Evolutionary conservation across 2,113 vertebrate genomes (phyloP).

Genomic region (Chionodraco myersi): DNA sequence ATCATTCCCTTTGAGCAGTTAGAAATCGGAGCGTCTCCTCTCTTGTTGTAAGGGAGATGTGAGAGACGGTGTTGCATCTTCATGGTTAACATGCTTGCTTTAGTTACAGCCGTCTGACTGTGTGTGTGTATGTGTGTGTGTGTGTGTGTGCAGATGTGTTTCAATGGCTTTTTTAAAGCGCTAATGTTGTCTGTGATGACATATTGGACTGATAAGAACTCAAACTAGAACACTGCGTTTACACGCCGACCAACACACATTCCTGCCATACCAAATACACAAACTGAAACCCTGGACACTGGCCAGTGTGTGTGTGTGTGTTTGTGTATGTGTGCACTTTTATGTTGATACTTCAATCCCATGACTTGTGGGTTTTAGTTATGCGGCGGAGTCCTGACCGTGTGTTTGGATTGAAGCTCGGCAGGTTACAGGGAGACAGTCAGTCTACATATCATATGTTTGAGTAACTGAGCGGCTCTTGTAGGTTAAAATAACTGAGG

Average conservation of each 20-base stretch:
- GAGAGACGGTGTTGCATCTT: background rate
- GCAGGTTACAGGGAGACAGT: constrained; percentile 62
- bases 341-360: constrained; percentile 57
- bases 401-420: constrained; percentile 46
- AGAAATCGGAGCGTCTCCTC: constrained; percentile 7
- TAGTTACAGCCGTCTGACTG: constrained; percentile 8
- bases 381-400: constrained; percentile 48
- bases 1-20: constrained; percentile 30
- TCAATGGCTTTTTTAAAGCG: constrained; percentile 19
- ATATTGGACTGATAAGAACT: constrained; percentile 61
- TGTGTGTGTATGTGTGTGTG: background rate
- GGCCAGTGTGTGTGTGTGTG: constrained; percentile 36
- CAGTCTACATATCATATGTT: constrained; percentile 53
- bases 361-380: constrained; percentile 59
- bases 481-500: constrained; percentile 65
- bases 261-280: constrained; percentile 73
- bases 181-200: constrained; percentile 60
- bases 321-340: constrained; percentile 13
- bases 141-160: constrained; percentile 8
- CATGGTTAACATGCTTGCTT: background rate
- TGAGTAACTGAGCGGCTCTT: constrained; percentile 41
- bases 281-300: constrained; percentile 60
- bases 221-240: constrained; percentile 52
- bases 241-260: constrained; percentile 58
- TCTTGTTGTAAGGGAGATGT: background rate